Evolutionary conservation across 1,140 invertebrate species (phyloP).

Genomic region (Cydia pomonella): DNA sequence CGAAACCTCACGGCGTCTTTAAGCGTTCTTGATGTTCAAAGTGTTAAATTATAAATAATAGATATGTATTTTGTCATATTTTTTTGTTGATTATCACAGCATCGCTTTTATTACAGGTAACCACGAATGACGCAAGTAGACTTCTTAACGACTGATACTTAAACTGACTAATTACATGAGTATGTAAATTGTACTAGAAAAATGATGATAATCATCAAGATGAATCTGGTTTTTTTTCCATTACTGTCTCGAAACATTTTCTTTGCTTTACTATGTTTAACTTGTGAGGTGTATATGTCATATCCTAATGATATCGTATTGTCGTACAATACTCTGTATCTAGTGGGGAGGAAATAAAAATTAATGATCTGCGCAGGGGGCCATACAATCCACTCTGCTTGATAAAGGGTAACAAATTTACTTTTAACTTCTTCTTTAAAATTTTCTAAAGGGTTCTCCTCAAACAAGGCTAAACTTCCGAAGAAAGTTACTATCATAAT

Average conservation of each 20-base stretch:
- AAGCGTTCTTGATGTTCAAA: not conserved
- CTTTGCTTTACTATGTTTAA: constrained; percentile 84
- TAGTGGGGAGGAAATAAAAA: constrained; percentile 92
- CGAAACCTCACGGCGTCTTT: not conserved
- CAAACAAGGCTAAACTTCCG: constrained; percentile 87
- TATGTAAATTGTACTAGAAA: constrained; percentile 26
- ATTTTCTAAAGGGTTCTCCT: constrained; percentile 83
- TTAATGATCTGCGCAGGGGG: constrained; percentile 88
- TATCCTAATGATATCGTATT: constrained; percentile 94
- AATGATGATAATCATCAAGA: constrained; percentile 38
- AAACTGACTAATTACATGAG: constrained; percentile 32
- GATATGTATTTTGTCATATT: constrained; percentile 34
- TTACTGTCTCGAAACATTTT: constrained; percentile 9
- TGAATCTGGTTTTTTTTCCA: constrained; percentile 32
- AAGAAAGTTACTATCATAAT: constrained; percentile 92
- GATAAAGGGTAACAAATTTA: constrained; percentile 90
- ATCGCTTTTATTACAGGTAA: constrained; percentile 40
- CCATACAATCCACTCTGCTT: constrained; percentile 91
- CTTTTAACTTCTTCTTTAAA: constrained; percentile 87
- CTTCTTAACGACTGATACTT: constrained; percentile 18
- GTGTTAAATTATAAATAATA: constrained; percentile 37
- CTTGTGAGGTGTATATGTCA: constrained; percentile 95
- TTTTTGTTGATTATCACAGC: constrained; percentile 59
- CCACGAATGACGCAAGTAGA: not conserved
- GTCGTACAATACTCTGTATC: constrained; percentile 94